Conservation (phyloP, 2,888 invertebrate genomes). For the Polydrusus cervinus region DNA sequence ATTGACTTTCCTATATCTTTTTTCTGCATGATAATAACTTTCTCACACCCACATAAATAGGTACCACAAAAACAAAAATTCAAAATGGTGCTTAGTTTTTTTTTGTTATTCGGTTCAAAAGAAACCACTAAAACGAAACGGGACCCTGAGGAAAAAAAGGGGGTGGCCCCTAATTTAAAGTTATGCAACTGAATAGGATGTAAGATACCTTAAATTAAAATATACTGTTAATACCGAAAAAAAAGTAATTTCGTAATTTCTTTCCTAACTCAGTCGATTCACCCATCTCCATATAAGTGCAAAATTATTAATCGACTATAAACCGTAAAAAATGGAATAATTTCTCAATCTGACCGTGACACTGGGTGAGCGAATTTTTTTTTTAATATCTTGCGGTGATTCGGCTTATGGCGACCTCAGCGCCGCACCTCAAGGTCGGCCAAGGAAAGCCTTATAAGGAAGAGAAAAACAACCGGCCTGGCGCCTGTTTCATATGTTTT, state of each 20-base stretch:
- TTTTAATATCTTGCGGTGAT: constrained; percentile 28
- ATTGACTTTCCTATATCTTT: too few relatives aligned
- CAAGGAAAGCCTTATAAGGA: constrained; percentile 55
- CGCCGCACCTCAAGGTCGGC: constrained; percentile 51
- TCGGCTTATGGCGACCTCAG: constrained; percentile 47
- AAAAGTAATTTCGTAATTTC: too few relatives aligned
- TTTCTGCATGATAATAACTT: too few relatives aligned
- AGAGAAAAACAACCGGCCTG: constrained; percentile 52
- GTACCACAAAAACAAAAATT: too few relatives aligned
- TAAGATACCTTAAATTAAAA: constrained; percentile 1
- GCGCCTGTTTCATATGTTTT: constrained; percentile 47
- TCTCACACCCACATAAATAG: too few relatives aligned
- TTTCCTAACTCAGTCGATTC: not conserved
- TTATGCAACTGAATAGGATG: too few relatives aligned
- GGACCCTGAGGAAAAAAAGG: too few relatives aligned
- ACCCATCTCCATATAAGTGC: constrained; percentile 37
- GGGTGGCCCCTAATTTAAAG: too few relatives aligned
- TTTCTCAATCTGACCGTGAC: constrained; percentile 49
- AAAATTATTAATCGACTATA: constrained; percentile 47
- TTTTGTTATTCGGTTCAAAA: too few relatives aligned
- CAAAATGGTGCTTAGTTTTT: too few relatives aligned
- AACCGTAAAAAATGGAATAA: constrained; percentile 41
- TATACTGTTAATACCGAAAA: not conserved
- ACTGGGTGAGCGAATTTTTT: constrained; percentile 30
- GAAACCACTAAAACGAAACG: too few relatives aligned